Base-by-base conservation (phyloP, 2,113 vertebrate species). In the Callipepla californica region DNA sequence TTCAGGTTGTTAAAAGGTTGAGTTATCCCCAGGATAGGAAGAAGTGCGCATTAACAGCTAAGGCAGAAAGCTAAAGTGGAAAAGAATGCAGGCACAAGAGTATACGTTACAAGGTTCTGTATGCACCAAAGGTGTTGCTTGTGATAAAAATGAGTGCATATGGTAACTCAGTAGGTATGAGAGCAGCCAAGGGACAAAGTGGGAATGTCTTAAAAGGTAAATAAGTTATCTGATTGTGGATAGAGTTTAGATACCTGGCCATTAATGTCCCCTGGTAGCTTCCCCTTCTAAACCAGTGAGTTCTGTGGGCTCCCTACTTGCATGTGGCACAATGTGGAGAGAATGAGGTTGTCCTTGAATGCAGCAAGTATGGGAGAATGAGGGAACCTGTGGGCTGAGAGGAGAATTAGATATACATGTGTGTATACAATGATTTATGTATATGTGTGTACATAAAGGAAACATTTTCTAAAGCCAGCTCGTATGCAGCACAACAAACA, bases 121-220 rank as follows among this genome's bases (percentile, higher is more conserved):
- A 2, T n/a, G 25, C 34, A 32, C n/a, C 18, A 61, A 19, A 91
- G 26, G 50, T 36, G 40, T 13, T 44, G 16, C 53, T 81, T 8
- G 0, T 61, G 34, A 11, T 58, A 2, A 6, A 40, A 32, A 53
- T 19, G 4, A 25, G 30, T 16, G 22, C 5, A 13, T 61, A 0
- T 38, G 25, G 16, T 44, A 62, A 6, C 45, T 32, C n/a, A 47
- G 22, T 26, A 7, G 26, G 3, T 28, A 12, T 82, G 20, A 26
- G 32, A 76, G 57, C 30, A 2, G 4, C 18, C 23, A 34, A 15
- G 18, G 20, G 45, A 36, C 40, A 69, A 83, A 58, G 22, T 21
- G 58, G 51, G 58, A 50, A 36, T 14, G 28, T n/a, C 36, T 66
- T 84, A 73, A 70, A 13, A 72, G 51, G 22, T 69, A 34, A 76